Evolutionary conservation across 2,888 invertebrate species (phyloP).

Genomic region (Agrotis ipsilon): DNA sequence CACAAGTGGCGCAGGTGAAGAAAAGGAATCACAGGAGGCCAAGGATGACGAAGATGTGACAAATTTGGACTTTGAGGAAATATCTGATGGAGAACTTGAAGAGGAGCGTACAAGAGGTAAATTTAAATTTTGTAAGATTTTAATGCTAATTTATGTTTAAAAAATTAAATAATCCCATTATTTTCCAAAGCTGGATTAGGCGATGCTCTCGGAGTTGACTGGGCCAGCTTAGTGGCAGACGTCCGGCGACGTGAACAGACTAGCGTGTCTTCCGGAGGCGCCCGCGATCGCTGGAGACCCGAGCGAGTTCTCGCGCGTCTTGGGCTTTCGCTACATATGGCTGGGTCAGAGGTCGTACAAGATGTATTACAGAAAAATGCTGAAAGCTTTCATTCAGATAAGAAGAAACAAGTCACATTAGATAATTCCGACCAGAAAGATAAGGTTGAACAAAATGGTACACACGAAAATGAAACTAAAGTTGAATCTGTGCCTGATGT

Average conservation of each 20-base stretch:
- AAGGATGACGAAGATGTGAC: constrained; percentile 94
- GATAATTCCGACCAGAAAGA: constrained; percentile 69
- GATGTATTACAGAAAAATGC: constrained; percentile 82
- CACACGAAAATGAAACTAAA: constrained; percentile 70
- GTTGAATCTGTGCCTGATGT: constrained; percentile 75
- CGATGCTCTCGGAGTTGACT: constrained; percentile 98
- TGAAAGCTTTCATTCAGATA: constrained; percentile 73
- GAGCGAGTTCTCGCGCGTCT: constrained; percentile 95
- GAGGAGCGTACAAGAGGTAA: constrained; percentile 93
- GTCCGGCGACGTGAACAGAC: constrained; percentile 91
- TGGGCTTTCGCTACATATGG: constrained; percentile 95
- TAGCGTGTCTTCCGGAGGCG: constrained; percentile 88
- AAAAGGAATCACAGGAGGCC: constrained; percentile 88
- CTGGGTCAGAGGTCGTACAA: constrained; percentile 91
- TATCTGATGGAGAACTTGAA: constrained; percentile 97
- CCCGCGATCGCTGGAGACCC: constrained; percentile 95
- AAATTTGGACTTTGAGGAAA: constrained; percentile 96
- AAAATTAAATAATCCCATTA: background rate
- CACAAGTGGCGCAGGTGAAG: constrained; percentile 84
- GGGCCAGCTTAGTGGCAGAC: constrained; percentile 97
- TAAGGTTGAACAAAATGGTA: constrained; percentile 77
- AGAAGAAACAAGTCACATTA: constrained; percentile 62
- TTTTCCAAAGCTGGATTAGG: constrained; percentile 92
- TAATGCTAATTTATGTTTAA: no score
- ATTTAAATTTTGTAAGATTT: background rate